Conservation (phyloP, 1,140 invertebrate species). For the Pantala flavescens region DNA sequence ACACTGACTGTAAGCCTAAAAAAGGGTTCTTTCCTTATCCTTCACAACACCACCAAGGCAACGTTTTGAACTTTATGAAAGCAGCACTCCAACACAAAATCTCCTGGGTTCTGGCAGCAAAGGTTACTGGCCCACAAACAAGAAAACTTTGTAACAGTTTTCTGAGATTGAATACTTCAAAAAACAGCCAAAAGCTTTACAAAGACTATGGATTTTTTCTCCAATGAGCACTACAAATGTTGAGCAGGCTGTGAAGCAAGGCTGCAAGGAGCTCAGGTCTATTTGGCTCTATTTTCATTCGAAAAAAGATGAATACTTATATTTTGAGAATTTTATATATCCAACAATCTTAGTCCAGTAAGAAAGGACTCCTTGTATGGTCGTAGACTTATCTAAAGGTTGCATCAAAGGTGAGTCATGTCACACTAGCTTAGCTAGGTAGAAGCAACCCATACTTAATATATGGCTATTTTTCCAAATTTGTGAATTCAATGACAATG, state of each 20-base stretch:
- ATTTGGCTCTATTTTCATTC: constrained; percentile 3
- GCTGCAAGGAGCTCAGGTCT: constrained; percentile 6
- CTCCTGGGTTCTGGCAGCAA: neutral
- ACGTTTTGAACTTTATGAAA: neutral
- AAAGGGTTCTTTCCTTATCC: neutral
- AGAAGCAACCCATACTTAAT: neutral
- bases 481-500: neutral
- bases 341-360: neutral
- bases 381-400: neutral
- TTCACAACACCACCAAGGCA: neutral
- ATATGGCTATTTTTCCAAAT: neutral
- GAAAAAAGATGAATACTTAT: constrained; percentile 1
- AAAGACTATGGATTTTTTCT: constrained; percentile 10
- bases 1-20: neutral
- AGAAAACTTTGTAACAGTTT: neutral
- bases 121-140: neutral
- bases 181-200: constrained; percentile 4
- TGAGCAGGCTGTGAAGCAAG: constrained; percentile 7
- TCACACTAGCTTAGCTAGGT: neutral
- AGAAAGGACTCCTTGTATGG: neutral
- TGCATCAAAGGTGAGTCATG: neutral
- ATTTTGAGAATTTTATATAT: neutral
- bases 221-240: neutral
- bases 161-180: neutral
- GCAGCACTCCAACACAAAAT: constrained; percentile 2